These are phyloP conservation scores for Platynereis dumerilii DNA, from an alignment of 2,888 invertebrate species.

Conservation along the genomic window DNA sequence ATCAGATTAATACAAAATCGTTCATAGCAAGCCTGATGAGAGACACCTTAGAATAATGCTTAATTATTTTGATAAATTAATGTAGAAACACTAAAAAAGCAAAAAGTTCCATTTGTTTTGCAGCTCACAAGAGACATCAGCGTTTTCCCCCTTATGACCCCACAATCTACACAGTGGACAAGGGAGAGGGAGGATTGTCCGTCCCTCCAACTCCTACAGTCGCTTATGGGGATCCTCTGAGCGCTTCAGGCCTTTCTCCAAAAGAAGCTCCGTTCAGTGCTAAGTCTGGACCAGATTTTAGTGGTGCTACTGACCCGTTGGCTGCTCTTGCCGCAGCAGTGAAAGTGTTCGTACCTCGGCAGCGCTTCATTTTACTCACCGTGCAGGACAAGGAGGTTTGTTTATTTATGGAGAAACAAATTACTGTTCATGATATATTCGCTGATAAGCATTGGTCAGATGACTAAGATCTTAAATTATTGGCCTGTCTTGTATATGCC, in stretches of 20 bases:
- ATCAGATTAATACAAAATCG: no score
- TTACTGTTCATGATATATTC: no score
- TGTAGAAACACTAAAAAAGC: no score
- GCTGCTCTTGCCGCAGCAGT: conserved; percentile 11
- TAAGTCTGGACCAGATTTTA: neutral
- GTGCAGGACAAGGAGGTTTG: conserved; percentile 70
- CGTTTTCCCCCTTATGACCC: conserved; percentile 60
- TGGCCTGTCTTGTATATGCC: no score
- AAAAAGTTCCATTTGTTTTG: conserved; percentile 44
- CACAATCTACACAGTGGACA: neutral
- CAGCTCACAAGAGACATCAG: conserved; percentile 66
- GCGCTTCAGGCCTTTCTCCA: neutral
- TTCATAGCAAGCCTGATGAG: no score
- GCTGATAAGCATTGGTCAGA: no score
- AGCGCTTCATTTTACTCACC: conserved; percentile 70
- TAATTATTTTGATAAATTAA: no score
- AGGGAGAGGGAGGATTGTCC: neutral
- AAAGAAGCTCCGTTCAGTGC: neutral
- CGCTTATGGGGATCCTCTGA: neutral
- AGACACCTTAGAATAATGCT: no score
- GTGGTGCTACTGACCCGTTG: neutral
- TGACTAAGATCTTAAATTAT: no score
- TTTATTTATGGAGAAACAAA: conserved; percentile 5
- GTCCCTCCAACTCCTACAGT: neutral
- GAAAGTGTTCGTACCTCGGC: conserved; percentile 69